phyloP scores from a whole-genome alignment of 2,797 vertebrate genomes.

The Smutsia temminckii region DNA sequence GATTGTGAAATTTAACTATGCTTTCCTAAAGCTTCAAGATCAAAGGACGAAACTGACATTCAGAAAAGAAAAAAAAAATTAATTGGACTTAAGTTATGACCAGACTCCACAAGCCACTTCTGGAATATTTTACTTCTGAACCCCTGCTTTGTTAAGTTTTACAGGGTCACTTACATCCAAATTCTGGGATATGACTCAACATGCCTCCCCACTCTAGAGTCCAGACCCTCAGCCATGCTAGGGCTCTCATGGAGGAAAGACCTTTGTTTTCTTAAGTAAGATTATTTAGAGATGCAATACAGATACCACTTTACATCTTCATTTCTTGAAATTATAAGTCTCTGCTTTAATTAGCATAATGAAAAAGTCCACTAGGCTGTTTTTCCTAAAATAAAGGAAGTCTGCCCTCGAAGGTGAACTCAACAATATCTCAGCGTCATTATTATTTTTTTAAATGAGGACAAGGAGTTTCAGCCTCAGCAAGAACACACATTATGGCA shows the following conservation, averaged over 20 bases:
- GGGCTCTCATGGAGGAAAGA: background rate
- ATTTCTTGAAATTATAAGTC: slow-evolving; percentile 7
- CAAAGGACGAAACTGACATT: background rate
- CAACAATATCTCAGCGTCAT: background rate
- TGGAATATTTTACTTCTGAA: background rate
- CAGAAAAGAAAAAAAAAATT: background rate
- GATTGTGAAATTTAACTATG: background rate
- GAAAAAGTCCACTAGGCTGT: background rate
- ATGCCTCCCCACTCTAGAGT: background rate
- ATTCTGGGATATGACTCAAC: background rate
- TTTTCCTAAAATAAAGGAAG: slow-evolving; percentile 13
- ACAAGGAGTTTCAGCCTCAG: background rate
- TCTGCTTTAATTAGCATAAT: slow-evolving; percentile 40
- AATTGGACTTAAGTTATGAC: background rate
- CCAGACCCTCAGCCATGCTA: background rate
- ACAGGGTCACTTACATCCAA: background rate
- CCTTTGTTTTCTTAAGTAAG: background rate
- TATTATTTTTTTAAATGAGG: background rate
- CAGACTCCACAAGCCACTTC: background rate
- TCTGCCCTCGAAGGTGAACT: background rate
- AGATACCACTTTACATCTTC: background rate
- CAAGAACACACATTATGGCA: background rate
- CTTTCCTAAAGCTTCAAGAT: background rate
- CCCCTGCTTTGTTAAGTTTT: background rate
- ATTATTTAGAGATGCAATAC: background rate